Evolutionary conservation across 2,888 invertebrate genomes (phyloP).

Genomic region (Chymomyza amoena): DNA sequence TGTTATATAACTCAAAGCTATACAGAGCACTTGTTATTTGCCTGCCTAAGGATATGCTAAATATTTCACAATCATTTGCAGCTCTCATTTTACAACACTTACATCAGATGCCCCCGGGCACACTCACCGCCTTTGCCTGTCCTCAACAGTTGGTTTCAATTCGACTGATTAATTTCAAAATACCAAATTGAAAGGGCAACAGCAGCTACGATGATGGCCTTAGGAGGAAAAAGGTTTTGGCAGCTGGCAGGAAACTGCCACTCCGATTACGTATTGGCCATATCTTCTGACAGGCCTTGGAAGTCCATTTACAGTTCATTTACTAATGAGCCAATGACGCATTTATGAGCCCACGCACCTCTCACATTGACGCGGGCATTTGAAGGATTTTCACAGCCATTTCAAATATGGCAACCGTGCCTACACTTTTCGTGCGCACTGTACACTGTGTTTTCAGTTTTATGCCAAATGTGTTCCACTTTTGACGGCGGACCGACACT

Average conservation of each 20-base stretch:
- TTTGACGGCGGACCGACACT: slow-evolving; percentile 26
- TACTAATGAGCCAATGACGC: slow-evolving; percentile 69
- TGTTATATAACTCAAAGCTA: background rate
- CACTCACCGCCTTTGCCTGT: background rate
- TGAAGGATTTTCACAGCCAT: slow-evolving; percentile 17
- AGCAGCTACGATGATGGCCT: background rate
- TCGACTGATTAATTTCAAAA: slow-evolving; percentile 28
- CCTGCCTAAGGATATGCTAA: background rate
- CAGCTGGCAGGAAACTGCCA: slow-evolving; percentile 21
- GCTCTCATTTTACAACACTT: background rate
- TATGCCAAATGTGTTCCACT: slow-evolving; percentile 31
- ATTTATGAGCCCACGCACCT: slow-evolving; percentile 47
- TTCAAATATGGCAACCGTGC: background rate
- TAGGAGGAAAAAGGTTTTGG: background rate
- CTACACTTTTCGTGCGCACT: background rate
- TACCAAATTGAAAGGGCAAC: slow-evolving; percentile 43
- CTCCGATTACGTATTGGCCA: slow-evolving; percentile 22
- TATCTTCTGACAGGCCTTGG: slow-evolving; percentile 53
- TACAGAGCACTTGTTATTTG: background rate
- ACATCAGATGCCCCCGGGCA: background rate
- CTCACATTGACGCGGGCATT: slow-evolving; percentile 1
- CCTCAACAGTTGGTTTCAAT: background rate
- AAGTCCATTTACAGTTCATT: slow-evolving; percentile 63
- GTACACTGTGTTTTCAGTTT: background rate
- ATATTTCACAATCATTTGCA: background rate